A percentile compares a stretch with the other conserved stretches of the same genome.
Evolutionary conservation across 2,113 vertebrate genomes (phyloP).

Genomic region (Cebus imitator): DNA sequence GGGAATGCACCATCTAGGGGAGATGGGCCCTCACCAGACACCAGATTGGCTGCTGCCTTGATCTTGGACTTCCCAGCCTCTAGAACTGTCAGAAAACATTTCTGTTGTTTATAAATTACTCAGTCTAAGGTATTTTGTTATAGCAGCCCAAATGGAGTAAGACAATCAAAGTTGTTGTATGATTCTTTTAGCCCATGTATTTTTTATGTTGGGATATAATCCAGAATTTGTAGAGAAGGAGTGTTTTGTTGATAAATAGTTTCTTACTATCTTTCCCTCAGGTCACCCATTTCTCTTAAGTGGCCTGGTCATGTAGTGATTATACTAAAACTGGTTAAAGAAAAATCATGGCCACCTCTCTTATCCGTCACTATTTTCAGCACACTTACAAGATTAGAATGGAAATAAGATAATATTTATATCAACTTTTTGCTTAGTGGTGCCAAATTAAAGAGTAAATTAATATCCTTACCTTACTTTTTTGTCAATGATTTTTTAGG

Average conservation of each 20-base stretch:
- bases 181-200: not conserved
- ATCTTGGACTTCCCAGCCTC: not conserved
- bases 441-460: not conserved
- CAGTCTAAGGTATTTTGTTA: not conserved
- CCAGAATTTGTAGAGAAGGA: not conserved
- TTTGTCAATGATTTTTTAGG: not conserved
- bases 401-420: not conserved
- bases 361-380: not conserved
- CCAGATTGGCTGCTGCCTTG: not conserved
- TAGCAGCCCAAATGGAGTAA: not conserved
- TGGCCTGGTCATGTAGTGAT: not conserved
- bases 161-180: not conserved
- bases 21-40: not conserved
- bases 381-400: not conserved
- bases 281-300: not conserved
- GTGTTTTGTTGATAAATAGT: not conserved
- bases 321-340: not conserved
- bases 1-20: not conserved
- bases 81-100: not conserved
- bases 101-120: not conserved
- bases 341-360: not conserved
- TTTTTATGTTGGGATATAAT: not conserved
- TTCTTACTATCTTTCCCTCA: not conserved
- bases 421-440: not conserved
- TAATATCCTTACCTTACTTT: not conserved